Evolutionary conservation across 2,888 invertebrate genomes (phyloP).

Genomic region (Pseudolycoriella hygida): DNA sequence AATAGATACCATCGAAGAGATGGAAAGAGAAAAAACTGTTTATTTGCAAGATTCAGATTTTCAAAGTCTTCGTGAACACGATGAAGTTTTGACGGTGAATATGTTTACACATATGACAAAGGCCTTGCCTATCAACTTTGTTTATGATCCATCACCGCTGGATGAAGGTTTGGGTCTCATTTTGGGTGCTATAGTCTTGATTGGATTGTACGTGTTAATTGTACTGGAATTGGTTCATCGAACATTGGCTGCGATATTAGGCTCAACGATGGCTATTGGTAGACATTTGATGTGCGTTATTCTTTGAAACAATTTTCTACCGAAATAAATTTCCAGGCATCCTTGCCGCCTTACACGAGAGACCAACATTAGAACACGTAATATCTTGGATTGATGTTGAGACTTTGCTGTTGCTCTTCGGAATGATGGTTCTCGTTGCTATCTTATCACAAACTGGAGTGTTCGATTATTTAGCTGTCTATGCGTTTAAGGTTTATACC

Average conservation of each 20-base stretch:
- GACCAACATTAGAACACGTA: slow-evolving; percentile 40
- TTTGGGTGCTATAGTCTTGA: slow-evolving; percentile 45
- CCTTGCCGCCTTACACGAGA: slow-evolving; percentile 39
- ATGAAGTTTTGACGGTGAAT: slow-evolving; percentile 2
- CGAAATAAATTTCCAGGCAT: slow-evolving; percentile 28
- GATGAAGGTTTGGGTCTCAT: slow-evolving; percentile 43
- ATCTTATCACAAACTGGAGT: slow-evolving; percentile 50
- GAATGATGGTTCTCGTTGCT: slow-evolving; percentile 55
- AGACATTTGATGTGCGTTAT: too few relatives aligned
- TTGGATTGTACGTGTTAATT: slow-evolving; percentile 52
- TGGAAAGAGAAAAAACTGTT: slow-evolving; percentile 2
- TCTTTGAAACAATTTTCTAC: too few relatives aligned
- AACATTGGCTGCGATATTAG: slow-evolving; percentile 46
- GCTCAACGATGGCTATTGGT: slow-evolving; percentile 38
- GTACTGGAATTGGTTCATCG: slow-evolving; percentile 57
- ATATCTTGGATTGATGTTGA: slow-evolving; percentile 52
- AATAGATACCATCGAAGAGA: neutral
- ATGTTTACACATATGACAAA: neutral
- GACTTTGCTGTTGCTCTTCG: slow-evolving; percentile 40
- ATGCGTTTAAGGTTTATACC: slow-evolving; percentile 38
- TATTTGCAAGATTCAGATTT: neutral
- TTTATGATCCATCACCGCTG: slow-evolving; percentile 40
- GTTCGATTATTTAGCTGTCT: slow-evolving; percentile 47
- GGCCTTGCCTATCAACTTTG: slow-evolving; percentile 24
- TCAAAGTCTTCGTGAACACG: neutral